A percentile compares a stretch with the other conserved stretches of the same genome.
These are phyloP conservation scores for Ochropleura leucogaster DNA, from an alignment of 2,888 invertebrate genomes.

Conservation along the genomic window DNA sequence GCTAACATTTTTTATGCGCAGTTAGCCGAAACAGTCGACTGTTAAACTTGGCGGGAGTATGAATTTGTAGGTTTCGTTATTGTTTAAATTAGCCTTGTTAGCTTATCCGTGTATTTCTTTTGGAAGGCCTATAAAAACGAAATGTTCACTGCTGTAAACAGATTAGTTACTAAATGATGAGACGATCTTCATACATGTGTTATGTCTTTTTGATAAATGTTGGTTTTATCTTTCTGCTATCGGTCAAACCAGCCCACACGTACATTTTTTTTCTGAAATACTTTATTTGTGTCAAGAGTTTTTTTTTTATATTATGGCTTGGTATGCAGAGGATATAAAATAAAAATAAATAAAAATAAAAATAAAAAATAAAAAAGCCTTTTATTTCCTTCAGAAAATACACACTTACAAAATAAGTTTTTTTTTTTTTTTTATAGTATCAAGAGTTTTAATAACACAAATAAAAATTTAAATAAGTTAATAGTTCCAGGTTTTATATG, in stretches of 20 bases:
- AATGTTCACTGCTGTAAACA: neutral
- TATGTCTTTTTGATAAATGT: constrained; percentile 23
- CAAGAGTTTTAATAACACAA: too few species aligned
- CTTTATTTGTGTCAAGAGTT: constrained; percentile 8
- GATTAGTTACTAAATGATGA: constrained; percentile 18
- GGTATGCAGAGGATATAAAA: neutral
- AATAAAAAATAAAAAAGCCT: too few species aligned
- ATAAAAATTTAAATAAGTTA: too few species aligned
- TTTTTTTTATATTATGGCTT: neutral
- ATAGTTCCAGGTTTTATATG: too few species aligned
- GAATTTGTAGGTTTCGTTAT: constrained; percentile 32
- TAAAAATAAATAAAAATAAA: too few species aligned
- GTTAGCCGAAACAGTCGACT: constrained; percentile 40
- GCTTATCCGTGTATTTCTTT: constrained; percentile 11
- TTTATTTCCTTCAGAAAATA: too few species aligned
- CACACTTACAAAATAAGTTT: too few species aligned
- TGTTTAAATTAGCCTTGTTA: constrained; percentile 29
- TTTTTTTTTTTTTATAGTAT: too few species aligned
- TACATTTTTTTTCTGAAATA: constrained; percentile 3
- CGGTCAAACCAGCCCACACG: constrained; percentile 29
- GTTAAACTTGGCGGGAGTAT: constrained; percentile 62
- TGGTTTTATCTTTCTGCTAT: constrained; percentile 33
- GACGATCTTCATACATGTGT: constrained; percentile 7
- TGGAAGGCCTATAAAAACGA: neutral
- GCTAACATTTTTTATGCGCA: constrained; percentile 49